Base-by-base conservation (phyloP, 2,797 vertebrate species). In the Lycodopsis pacificus region DNA sequence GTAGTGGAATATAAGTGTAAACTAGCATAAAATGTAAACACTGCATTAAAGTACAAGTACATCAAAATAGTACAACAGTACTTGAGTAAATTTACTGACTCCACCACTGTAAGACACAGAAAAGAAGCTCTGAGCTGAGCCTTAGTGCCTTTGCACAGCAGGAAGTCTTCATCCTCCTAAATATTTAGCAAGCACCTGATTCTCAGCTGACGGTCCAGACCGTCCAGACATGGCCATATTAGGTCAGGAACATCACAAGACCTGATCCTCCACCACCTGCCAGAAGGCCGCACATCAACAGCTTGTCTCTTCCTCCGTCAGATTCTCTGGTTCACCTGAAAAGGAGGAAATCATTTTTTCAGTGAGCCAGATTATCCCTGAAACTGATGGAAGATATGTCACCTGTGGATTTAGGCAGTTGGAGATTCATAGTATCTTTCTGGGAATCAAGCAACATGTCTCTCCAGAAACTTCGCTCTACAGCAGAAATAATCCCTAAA, bases 141-240 rank as follows among this genome's bases (percentile, higher is more conserved):
- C 69, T 79, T 79, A 65, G 66, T n/a, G 59, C 66, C 48, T 83
- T 19, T 8, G 34, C 88, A 59, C 89, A 86, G 91, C 86, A 68
- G 80, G 86, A 81, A 75, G 72, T 79, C 79, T 76, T 90, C 87
- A 81, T 87, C 82, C 79, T 86, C 75, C 86, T 85, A 88, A 87
- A 91, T 91, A 91, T 91, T 91, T 86, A 72, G 78, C 75, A 30
- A 91, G 85, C 92, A 86, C 89, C 91, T 92, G 93, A 92, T 93
- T 80, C 75, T 92, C 90, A 92, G 86, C 91, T 92, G 92, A 90
- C 76, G 66, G 72, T 76, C 76, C 79, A 82, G 86, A 86, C 71
- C 54, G 66, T 77, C 76, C 80, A 84, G 86, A 87, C 73, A 58
- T 40, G 81, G 64, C 79, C 82, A 76, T 85, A 87, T 92, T 87